phyloP scores from a whole-genome alignment of 1,140 invertebrate species.

The Micrasema minimum region DNA sequence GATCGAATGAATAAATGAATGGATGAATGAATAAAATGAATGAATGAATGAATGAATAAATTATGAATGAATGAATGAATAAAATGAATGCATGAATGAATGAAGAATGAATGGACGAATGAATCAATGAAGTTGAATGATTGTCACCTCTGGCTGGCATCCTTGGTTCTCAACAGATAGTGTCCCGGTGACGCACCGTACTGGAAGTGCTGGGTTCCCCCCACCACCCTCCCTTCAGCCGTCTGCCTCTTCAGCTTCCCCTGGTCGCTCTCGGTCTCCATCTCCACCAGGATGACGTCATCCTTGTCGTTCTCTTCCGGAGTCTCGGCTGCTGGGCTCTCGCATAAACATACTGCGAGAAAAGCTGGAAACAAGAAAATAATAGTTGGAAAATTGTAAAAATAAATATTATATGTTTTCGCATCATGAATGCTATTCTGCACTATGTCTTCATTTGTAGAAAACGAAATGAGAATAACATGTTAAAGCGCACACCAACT shows the following conservation, averaged over 20 bases:
- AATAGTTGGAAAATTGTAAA: not conserved
- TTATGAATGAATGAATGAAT: too few species aligned
- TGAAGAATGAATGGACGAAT: too few species aligned
- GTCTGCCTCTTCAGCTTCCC: conserved; percentile 44
- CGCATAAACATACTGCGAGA: conserved; percentile 28
- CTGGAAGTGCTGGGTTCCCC: conserved; percentile 40
- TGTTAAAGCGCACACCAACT: not conserved
- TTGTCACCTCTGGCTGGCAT: conserved; percentile 46
- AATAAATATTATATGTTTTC: not conserved
- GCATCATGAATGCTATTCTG: not conserved
- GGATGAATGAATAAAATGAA: too few species aligned
- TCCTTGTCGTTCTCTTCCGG: not conserved
- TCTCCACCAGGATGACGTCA: conserved; percentile 34
- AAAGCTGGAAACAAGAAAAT: conserved; percentile 38
- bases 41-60: too few species aligned
- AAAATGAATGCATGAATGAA: too few species aligned
- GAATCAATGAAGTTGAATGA: too few species aligned
- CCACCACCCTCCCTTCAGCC: conserved; percentile 41
- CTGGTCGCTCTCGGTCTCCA: conserved; percentile 25
- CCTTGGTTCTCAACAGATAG: conserved; percentile 47
- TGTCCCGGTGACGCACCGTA: conserved; percentile 45
- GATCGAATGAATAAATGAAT: too few species aligned
- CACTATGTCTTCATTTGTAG: not conserved
- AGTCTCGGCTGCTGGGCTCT: conserved; percentile 29
- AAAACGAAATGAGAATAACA: not conserved